These are phyloP conservation scores for Epinephelus awoara DNA, from an alignment of 2,797 vertebrate species.

Conservation along the genomic window DNA sequence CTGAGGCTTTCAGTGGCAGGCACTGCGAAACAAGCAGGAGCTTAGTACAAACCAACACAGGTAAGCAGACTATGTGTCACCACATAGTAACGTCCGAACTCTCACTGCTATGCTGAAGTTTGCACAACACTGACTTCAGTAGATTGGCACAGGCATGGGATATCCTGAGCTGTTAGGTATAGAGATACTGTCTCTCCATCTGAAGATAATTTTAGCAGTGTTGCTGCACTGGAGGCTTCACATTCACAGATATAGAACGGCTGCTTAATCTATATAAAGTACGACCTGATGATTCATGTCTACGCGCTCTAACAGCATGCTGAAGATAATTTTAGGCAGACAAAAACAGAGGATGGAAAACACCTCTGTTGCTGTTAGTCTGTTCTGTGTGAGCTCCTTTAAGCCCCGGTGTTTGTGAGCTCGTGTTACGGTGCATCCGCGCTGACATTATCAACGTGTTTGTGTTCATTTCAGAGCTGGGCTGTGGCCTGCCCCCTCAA, in stretches of 20 bases:
- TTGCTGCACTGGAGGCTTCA: slow-evolving; percentile 68
- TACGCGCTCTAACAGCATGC: slow-evolving; percentile 45
- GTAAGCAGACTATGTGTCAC: slow-evolving; percentile 72
- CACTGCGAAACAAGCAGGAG: slow-evolving; percentile 92
- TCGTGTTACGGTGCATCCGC: slow-evolving; percentile 58
- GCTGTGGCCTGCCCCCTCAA: slow-evolving; percentile 89
- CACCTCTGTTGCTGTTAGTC: slow-evolving; percentile 52
- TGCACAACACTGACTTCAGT: slow-evolving; percentile 24
- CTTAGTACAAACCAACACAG: slow-evolving; percentile 59
- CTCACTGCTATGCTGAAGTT: slow-evolving; percentile 24
- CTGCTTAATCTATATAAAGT: slow-evolving; percentile 62
- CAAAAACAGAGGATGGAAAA: slow-evolving; percentile 61
- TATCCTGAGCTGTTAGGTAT: slow-evolving; percentile 52
- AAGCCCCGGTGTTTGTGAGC: slow-evolving; percentile 48
- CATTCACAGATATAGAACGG: slow-evolving; percentile 66
- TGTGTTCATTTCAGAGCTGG: slow-evolving; percentile 83
- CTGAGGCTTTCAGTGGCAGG: slow-evolving; percentile 88
- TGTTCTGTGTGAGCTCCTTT: slow-evolving; percentile 46
- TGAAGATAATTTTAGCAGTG: slow-evolving; percentile 74
- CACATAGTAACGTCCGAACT: slow-evolving; percentile 22
- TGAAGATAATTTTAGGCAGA: slow-evolving; percentile 66
- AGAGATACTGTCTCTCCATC: slow-evolving; percentile 48
- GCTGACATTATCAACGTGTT: slow-evolving; percentile 38
- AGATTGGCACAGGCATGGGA: slow-evolving; percentile 45
- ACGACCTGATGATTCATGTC: slow-evolving; percentile 64